Conservation (phyloP, 2,888 invertebrate species). For the Tigriopus californicus region DNA sequence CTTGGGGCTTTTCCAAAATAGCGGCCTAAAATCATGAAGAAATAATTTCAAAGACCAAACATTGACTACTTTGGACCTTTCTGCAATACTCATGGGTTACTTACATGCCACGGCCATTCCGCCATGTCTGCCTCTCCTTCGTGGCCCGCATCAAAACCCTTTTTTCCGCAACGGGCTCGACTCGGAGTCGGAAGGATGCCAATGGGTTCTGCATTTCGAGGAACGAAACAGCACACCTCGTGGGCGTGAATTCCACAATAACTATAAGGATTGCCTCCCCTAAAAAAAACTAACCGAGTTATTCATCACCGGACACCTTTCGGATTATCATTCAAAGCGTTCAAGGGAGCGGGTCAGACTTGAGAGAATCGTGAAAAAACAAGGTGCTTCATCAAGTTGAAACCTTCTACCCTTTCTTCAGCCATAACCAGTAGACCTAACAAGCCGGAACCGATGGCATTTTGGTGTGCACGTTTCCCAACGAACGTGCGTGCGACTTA, state of each 20-base stretch:
- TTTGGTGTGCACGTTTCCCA: no score
- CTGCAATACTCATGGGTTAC: no score
- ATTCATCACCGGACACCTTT: no score
- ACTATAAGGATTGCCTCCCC: conserved; percentile 27
- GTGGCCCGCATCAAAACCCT: conserved; percentile 22
- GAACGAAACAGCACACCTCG: conserved; percentile 28
- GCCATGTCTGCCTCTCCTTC: conserved; percentile 27
- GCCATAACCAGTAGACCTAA: no score
- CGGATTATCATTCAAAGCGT: background rate
- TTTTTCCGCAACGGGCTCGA: conserved; percentile 19
- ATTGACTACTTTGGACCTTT: background rate
- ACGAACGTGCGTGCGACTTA: no score
- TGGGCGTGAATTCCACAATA: conserved; percentile 28
- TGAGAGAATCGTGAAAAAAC: background rate
- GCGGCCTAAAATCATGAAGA: conserved; percentile 25
- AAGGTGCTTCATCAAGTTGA: background rate
- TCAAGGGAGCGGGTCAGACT: no score
- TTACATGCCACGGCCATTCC: conserved; percentile 31
- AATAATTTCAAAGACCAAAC: background rate
- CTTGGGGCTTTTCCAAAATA: conserved; percentile 27
- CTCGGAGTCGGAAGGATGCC: conserved; percentile 22
- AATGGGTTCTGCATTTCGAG: conserved; percentile 23
- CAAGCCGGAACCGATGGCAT: no score
- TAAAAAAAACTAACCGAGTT: conserved; percentile 18
- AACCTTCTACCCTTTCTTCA: no score